Evolutionary conservation across 2,797 vertebrate genomes (phyloP).

Genomic region (Mus minutoides): DNA sequence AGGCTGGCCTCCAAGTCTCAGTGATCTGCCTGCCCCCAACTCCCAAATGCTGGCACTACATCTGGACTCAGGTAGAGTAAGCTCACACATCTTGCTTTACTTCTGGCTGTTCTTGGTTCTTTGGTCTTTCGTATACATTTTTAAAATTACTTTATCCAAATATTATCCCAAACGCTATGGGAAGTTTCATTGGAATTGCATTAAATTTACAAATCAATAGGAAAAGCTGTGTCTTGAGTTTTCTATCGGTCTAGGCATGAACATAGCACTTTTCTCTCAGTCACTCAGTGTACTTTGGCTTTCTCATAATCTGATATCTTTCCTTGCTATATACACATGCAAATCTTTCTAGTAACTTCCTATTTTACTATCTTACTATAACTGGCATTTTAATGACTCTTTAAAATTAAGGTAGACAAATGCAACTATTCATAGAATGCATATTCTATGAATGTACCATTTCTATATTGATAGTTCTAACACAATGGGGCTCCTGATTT

Average conservation of each 20-base stretch:
- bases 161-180: background rate
- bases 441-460: background rate
- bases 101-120: conserved; percentile 21
- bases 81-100: background rate
- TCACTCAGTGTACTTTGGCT: conserved; percentile 31
- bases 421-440: background rate
- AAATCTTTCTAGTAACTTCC: background rate
- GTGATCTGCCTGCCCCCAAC: background rate
- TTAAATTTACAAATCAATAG: background rate
- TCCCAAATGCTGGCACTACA: background rate
- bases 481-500: background rate
- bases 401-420: conserved; percentile 21
- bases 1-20: background rate
- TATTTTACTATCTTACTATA: conserved; percentile 30
- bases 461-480: background rate
- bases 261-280: background rate
- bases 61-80: conserved; percentile 36
- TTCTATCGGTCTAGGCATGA: background rate
- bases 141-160: conserved; percentile 58
- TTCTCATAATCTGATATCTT: conserved; percentile 31
- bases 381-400: background rate
- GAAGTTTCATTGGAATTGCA: conserved; percentile 11
- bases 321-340: background rate
- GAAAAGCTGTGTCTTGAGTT: background rate
- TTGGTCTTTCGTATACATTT: conserved; percentile 48